These are phyloP conservation scores for Ciconia stormi DNA, from an alignment of 2,113 vertebrate genomes.

Conservation along the genomic window DNA sequence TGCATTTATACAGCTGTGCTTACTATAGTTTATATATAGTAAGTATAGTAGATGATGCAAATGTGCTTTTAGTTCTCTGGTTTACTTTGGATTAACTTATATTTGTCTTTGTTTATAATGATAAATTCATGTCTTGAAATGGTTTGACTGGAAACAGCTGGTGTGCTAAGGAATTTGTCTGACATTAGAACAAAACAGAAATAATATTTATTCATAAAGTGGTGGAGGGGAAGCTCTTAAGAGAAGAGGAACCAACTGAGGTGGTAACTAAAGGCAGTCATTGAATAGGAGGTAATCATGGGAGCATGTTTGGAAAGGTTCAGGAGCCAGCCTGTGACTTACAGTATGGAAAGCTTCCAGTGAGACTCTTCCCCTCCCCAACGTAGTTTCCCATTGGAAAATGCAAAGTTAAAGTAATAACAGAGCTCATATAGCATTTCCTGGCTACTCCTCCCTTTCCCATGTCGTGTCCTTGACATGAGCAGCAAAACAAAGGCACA, in stretches of 20 bases:
- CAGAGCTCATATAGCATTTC: conserved; percentile 39
- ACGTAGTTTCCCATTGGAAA: conserved; percentile 26
- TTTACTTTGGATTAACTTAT: not conserved
- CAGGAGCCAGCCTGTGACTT: not conserved
- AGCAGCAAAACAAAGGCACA: conserved; percentile 47
- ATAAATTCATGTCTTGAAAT: not conserved
- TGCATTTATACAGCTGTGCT: not conserved
- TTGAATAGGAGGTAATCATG: not conserved
- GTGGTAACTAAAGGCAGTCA: not conserved
- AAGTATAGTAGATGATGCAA: not conserved
- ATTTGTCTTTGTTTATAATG: conserved; percentile 27
- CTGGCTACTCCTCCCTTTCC: conserved; percentile 69
- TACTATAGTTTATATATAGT: not conserved
- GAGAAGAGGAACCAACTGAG: not conserved
- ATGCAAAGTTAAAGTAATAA: conserved; percentile 45
- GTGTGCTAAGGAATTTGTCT: not conserved
- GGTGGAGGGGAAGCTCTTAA: not conserved
- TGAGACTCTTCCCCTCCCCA: not conserved
- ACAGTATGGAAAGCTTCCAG: conserved; percentile 16
- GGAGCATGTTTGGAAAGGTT: not conserved
- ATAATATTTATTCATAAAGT: not conserved
- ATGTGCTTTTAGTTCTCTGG: not conserved
- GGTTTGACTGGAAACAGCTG: conserved; percentile 11
- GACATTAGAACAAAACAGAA: not conserved
- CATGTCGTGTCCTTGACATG: conserved; percentile 42